These are phyloP conservation scores for Dryomyza anilis DNA, from an alignment of 2,888 invertebrate genomes.

Conservation along the genomic window DNA sequence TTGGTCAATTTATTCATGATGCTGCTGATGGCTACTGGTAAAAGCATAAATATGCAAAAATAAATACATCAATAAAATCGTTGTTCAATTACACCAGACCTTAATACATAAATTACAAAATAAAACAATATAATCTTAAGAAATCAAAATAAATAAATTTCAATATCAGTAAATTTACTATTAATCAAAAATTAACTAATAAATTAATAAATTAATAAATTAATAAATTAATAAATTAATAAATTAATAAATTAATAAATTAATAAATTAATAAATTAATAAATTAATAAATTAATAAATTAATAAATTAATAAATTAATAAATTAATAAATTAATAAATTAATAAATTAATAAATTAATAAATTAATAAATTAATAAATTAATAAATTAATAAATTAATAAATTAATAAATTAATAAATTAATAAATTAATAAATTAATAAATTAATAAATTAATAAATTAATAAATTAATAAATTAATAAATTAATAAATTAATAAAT, in stretches of 20 bases:
- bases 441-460: neutral
- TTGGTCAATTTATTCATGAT: too few species aligned
- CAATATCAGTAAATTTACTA: neutral
- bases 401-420: neutral
- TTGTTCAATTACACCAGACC: too few species aligned
- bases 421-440: neutral
- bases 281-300: neutral
- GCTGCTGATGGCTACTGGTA: too few species aligned
- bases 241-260: neutral
- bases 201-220: neutral
- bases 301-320: neutral
- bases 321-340: neutral
- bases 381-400: neutral
- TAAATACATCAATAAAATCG: too few species aligned
- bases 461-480: neutral
- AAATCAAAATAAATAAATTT: neutral
- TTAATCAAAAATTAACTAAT: neutral
- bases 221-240: neutral
- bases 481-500: neutral
- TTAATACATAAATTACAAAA: neutral
- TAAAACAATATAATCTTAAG: neutral
- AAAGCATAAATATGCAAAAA: too few species aligned
- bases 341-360: neutral
- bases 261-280: neutral
- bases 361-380: neutral